Conservation (phyloP, 2,888 invertebrate species). For the Drosophila kambysellisi region DNA sequence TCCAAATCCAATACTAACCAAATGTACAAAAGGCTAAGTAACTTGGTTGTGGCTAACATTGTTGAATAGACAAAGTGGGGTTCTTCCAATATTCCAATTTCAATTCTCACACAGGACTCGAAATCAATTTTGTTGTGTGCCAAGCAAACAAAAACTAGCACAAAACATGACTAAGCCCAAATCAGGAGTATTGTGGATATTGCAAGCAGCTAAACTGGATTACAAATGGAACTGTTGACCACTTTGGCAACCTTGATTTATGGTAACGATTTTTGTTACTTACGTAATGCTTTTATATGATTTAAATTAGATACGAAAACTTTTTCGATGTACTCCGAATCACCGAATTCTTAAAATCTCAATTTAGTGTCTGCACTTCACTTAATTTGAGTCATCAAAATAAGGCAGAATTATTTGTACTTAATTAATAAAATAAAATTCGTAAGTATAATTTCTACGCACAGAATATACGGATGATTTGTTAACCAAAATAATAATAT, state of each 20-base stretch:
- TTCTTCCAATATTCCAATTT: not conserved
- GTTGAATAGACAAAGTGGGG: slow-evolving; percentile 25
- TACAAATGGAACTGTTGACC: slow-evolving; percentile 17
- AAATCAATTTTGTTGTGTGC: slow-evolving; percentile 46
- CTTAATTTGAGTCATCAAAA: not conserved
- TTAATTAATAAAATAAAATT: not conserved
- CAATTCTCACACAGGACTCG: slow-evolving; percentile 22
- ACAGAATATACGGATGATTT: not conserved
- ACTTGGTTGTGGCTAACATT: slow-evolving; percentile 60
- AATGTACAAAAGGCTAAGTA: slow-evolving; percentile 39
- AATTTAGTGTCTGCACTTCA: slow-evolving; percentile 22
- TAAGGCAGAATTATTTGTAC: not conserved
- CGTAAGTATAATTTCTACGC: not conserved
- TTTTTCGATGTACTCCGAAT: slow-evolving; percentile 43
- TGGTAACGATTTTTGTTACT: slow-evolving; percentile 39
- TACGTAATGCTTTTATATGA: slow-evolving; percentile 32
- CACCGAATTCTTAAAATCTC: slow-evolving; percentile 12
- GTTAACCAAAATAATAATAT: not conserved
- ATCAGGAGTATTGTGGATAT: slow-evolving; percentile 34
- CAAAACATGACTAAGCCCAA: slow-evolving; percentile 14
- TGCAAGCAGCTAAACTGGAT: slow-evolving; percentile 1
- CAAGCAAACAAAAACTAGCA: not conserved
- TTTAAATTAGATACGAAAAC: slow-evolving; percentile 59
- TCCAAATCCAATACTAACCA: slow-evolving; percentile 21
- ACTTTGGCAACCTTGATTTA: not conserved